phyloP scores from a whole-genome alignment of 2,888 invertebrate species.

The Malthinus seriepunctatus region DNA sequence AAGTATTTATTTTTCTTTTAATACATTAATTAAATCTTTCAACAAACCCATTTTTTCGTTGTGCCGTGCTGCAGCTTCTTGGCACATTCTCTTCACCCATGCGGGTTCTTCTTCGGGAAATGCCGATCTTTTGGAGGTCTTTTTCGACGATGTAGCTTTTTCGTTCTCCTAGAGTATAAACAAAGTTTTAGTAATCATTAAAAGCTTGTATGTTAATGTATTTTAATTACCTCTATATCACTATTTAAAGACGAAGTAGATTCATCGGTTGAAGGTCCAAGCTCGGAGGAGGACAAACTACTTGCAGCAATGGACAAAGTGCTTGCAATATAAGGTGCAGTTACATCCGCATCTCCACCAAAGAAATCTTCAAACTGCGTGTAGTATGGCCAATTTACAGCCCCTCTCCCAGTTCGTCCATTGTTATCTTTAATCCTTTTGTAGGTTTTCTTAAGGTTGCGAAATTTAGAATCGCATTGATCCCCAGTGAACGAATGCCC shows the following conservation, averaged over 20 bases:
- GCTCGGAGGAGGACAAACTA: no score
- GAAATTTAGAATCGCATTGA: constrained; percentile 6
- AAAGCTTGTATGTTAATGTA: neutral
- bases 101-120: no score
- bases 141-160: no score
- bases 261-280: no score
- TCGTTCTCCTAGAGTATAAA: no score
- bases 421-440: constrained; percentile 7
- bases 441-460: constrained; percentile 5
- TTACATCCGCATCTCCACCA: no score
- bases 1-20: constrained; percentile 11
- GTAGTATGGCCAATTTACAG: constrained; percentile 6
- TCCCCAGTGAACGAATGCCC: neutral
- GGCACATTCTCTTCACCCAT: no score
- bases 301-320: no score
- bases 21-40: constrained; percentile 5
- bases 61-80: constrained; percentile 6
- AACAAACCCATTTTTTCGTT: constrained; percentile 11
- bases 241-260: no score
- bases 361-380: neutral
- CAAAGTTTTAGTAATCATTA: no score
- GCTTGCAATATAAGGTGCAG: no score
- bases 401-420: neutral
- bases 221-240: neutral
- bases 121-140: no score